These are phyloP conservation scores for Hemistola chrysoprasaria DNA, from an alignment of 2,888 invertebrate species.

Conservation along the genomic window DNA sequence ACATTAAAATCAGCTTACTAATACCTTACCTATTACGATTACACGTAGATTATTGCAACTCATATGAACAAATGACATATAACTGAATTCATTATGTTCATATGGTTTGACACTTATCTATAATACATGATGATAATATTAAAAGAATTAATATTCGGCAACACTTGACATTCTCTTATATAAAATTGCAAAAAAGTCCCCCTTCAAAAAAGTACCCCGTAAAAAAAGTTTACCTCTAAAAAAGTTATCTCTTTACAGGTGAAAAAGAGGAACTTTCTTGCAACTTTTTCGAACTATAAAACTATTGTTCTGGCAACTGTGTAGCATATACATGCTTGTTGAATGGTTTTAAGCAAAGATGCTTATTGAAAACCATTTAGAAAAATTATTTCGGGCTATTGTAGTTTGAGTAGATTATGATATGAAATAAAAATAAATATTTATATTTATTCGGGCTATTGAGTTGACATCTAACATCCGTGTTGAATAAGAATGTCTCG, in stretches of 20 bases:
- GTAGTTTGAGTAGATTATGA: constrained; percentile 47
- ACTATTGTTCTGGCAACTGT: constrained; percentile 74
- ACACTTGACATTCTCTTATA: constrained; percentile 77
- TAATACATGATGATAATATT: constrained; percentile 78
- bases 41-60: constrained; percentile 54
- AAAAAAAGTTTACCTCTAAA: too few relatives aligned
- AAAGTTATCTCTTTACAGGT: constrained; percentile 20
- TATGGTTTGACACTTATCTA: constrained; percentile 62
- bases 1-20: constrained; percentile 79
- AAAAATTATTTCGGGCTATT: constrained; percentile 74
- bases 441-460: constrained; percentile 59
- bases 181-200: constrained; percentile 45
- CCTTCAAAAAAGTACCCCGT: too few relatives aligned
- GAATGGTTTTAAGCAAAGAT: constrained; percentile 41
- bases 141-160: constrained; percentile 79
- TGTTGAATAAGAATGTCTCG: constrained; percentile 70
- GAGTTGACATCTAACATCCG: constrained; percentile 66
- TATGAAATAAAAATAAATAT: constrained; percentile 58
- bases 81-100: constrained; percentile 38
- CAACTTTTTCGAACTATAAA: constrained; percentile 58
- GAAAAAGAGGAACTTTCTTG: constrained; percentile 37
- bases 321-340: constrained; percentile 48
- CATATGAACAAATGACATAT: constrained; percentile 43
- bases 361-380: constrained; percentile 46
- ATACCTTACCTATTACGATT: constrained; percentile 79